Evolutionary conservation across 2,797 vertebrate species (phyloP).

Genomic region (Rhabdophis nuchalis): DNA sequence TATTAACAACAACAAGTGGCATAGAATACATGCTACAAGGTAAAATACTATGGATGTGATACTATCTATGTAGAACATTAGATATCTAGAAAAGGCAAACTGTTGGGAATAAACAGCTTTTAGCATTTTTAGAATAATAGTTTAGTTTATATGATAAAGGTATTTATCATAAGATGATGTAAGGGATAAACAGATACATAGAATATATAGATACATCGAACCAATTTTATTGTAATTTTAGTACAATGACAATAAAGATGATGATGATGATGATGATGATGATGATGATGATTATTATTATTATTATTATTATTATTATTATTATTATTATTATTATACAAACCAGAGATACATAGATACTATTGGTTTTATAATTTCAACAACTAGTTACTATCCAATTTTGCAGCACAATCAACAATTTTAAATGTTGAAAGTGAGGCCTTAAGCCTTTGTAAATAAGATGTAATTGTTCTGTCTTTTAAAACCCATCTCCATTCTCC

Average conservation of each 20-base stretch:
- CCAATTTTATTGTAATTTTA: no score
- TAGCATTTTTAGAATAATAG: neutral
- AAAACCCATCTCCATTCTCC: neutral
- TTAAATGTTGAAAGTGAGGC: neutral
- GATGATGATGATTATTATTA: no score
- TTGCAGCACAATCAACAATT: neutral
- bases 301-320: no score
- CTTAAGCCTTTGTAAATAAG: neutral
- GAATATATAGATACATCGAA: no score
- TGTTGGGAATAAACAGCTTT: neutral
- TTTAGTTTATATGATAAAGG: neutral
- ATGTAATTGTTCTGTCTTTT: neutral
- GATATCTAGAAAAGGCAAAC: neutral
- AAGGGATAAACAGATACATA: neutral
- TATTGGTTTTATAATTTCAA: neutral
- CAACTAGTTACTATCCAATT: neutral
- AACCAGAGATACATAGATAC: neutral
- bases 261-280: no score
- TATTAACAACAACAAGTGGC: conserved; percentile 86
- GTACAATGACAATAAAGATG: no score
- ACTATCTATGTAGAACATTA: neutral
- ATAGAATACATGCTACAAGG: conserved; percentile 84
- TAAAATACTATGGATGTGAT: conserved; percentile 48
- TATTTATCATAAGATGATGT: neutral
- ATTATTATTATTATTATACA: no score